phyloP scores from a whole-genome alignment of 2,797 vertebrate genomes.

The Sebastes taczanowskii region DNA sequence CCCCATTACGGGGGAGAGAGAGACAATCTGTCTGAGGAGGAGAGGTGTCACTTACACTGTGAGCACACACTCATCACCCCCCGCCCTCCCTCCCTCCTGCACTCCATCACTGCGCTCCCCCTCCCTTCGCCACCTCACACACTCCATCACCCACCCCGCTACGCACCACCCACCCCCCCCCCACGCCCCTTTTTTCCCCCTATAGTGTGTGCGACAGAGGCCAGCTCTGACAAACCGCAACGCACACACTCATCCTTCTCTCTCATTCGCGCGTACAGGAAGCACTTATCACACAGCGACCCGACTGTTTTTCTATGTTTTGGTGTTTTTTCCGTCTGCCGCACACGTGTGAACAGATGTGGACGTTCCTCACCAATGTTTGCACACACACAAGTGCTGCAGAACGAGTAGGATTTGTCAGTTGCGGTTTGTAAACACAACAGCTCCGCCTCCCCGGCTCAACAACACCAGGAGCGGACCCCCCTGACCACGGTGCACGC shows the following conservation, averaged over 20 bases:
- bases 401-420: background rate
- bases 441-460: rapidly evolving
- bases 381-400: background rate
- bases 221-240: constrained; percentile 49
- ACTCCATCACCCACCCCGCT: constrained; percentile 63
- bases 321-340: background rate
- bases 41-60: constrained; percentile 84
- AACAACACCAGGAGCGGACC: too few relatives aligned
- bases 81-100: constrained; percentile 33
- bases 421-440: background rate
- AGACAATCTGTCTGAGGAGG: constrained; percentile 84
- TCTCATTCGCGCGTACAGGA: constrained; percentile 18
- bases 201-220: constrained; percentile 22
- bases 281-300: constrained; percentile 46
- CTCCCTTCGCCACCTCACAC: constrained; percentile 36
- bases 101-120: constrained; percentile 48
- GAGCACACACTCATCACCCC: constrained; percentile 83
- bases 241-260: constrained; percentile 54
- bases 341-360: background rate
- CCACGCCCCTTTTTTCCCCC: background rate
- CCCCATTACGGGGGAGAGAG: constrained; percentile 73
- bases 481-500: background rate
- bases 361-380: background rate
- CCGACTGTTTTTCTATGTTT: background rate
- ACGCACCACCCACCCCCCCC: background rate